Conservation (phyloP, 2,113 vertebrate genomes). For the Actenoides lindsayi region DNA sequence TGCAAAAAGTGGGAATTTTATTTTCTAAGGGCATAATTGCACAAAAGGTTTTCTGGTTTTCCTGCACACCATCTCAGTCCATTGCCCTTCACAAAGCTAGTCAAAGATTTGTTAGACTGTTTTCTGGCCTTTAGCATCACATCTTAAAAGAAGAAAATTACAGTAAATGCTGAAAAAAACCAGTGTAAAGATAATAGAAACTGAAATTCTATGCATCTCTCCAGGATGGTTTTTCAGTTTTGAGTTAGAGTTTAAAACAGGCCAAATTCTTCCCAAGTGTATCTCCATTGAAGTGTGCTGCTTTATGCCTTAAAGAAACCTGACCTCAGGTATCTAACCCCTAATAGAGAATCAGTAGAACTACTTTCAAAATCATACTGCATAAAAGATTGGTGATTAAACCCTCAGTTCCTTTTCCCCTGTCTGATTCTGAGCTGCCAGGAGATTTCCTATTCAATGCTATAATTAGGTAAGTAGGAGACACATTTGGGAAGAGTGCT, state of each 20-base stretch:
- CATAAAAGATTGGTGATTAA: conserved; percentile 6
- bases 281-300: neutral
- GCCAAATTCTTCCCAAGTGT: neutral
- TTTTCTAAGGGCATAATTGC: neutral
- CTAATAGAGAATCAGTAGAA: neutral
- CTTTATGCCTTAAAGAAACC: neutral
- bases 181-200: neutral
- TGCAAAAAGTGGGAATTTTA: neutral
- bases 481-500: neutral
- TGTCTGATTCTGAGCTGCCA: neutral
- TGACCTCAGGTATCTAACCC: neutral
- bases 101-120: neutral
- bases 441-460: neutral
- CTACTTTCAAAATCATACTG: neutral
- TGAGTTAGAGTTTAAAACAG: neutral
- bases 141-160: neutral
- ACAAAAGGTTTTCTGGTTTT: neutral
- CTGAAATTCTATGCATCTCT: neutral
- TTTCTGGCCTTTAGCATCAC: neutral
- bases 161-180: neutral
- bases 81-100: neutral
- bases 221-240: neutral
- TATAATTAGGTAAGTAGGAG: neutral
- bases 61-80: neutral
- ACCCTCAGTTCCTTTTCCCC: neutral